Evolutionary conservation across 1,140 invertebrate genomes (phyloP).

Genomic region (Penaeus chinensis): DNA sequence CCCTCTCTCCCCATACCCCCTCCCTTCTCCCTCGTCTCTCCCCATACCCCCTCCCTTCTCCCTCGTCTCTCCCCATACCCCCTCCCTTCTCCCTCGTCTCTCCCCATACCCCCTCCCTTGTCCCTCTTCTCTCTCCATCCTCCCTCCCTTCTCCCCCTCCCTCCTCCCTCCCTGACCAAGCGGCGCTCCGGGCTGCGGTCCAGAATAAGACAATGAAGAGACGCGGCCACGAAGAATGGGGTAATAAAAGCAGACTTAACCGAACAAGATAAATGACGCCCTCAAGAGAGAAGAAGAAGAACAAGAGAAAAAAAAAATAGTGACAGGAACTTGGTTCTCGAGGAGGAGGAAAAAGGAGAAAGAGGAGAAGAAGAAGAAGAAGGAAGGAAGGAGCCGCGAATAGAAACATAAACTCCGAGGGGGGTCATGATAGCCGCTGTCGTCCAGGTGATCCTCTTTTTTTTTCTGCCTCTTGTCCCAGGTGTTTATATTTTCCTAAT

Average conservation of each 20-base stretch:
- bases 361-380: neutral
- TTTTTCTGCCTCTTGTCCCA: too few relatives aligned
- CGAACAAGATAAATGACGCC: constrained; percentile 26
- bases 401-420: too few relatives aligned
- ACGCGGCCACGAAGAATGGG: neutral
- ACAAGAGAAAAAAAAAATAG: neutral
- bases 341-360: neutral
- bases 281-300: neutral
- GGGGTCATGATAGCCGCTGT: too few relatives aligned
- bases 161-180: too few relatives aligned
- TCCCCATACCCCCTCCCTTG: neutral
- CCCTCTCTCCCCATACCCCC: too few relatives aligned
- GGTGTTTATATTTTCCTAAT: too few relatives aligned
- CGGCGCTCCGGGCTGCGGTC: too few relatives aligned
- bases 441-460: too few relatives aligned
- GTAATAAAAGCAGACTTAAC: neutral
- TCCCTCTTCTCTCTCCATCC: neutral
- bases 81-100: neutral
- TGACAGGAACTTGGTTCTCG: neutral
- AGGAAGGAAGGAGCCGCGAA: neutral
- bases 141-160: neutral
- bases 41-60: too few relatives aligned
- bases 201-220: too few relatives aligned
- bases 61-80: neutral
- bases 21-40: too few relatives aligned